Percentiles rank a stretch among this genome's conserved stretches.
Conservation (phyloP, 1,140 invertebrate genomes). For the Cryptotermes secundus region DNA sequence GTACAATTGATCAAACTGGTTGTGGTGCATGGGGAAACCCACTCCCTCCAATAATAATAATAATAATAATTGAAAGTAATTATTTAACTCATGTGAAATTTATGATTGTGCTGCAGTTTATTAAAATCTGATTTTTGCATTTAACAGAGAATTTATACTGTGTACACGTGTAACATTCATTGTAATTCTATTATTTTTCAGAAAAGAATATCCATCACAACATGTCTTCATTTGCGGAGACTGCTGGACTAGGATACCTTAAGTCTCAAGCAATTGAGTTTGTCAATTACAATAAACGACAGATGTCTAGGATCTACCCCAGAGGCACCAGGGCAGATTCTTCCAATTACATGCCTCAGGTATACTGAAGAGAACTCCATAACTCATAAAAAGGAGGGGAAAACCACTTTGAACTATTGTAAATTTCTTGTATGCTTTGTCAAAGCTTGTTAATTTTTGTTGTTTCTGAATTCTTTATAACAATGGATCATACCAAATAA, state of each 20-base stretch:
- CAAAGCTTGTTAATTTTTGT: no score
- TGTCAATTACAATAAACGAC: constrained; percentile 99
- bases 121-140: no score
- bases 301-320: constrained; percentile 98
- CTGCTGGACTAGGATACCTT: constrained; percentile 89
- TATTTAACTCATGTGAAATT: no score
- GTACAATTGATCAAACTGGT: no score
- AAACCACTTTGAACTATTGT: no score
- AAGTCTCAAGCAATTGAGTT: constrained; percentile 97
- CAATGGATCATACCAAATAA: no score
- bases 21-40: no score
- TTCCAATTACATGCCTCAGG: constrained; percentile 99
- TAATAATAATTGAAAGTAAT: no score
- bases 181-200: constrained; percentile 48
- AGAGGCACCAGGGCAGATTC: constrained; percentile 98
- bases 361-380: constrained; percentile 46
- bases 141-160: background rate
- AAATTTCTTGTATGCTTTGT: no score
- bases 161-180: background rate
- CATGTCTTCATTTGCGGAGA: constrained; percentile 99
- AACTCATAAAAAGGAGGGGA: no score
- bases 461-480: no score
- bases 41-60: no score
- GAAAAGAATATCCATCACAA: constrained; percentile 95
- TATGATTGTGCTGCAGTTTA: background rate